A percentile compares a stretch with the other conserved stretches of the same genome.
These are phyloP conservation scores for Agelaius phoeniceus DNA, from an alignment of 2,113 vertebrate genomes.

Conservation along the genomic window DNA sequence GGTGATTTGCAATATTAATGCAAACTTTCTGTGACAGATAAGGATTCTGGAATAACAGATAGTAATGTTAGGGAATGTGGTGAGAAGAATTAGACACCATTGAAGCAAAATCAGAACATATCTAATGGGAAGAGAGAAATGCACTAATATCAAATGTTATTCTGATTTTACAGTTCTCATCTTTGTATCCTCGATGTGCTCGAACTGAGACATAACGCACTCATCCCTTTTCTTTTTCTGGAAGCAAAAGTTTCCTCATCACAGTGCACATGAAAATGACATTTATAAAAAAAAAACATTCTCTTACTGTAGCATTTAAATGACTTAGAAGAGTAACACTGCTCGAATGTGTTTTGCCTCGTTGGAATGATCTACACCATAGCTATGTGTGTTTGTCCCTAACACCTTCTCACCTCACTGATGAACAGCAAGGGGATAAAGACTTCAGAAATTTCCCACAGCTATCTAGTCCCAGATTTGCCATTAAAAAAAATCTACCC, in stretches of 20 bases:
- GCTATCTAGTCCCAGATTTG: background rate
- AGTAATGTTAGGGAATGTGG: background rate
- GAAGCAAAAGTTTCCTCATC: background rate
- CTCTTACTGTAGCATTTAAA: background rate
- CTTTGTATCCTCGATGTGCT: background rate
- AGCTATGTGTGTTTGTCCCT: background rate
- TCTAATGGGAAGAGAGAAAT: background rate
- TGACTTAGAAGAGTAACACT: background rate
- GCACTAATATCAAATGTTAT: background rate
- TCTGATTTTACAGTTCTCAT: background rate
- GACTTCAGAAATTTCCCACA: background rate
- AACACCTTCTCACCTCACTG: background rate
- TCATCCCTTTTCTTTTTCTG: background rate
- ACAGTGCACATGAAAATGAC: background rate
- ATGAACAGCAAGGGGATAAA: background rate
- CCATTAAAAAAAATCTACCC: background rate
- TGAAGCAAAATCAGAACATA: background rate
- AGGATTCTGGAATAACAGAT: background rate
- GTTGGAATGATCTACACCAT: background rate
- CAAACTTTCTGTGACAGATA: background rate
- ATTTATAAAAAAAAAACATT: background rate
- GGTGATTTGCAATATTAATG: background rate
- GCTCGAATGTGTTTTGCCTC: background rate
- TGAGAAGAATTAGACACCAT: background rate
- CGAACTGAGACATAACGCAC: background rate